A percentile compares a stretch with the other conserved stretches of the same genome.
Conservation (phyloP, 2,888 invertebrate species). For the Criorhina ranunculi region DNA sequence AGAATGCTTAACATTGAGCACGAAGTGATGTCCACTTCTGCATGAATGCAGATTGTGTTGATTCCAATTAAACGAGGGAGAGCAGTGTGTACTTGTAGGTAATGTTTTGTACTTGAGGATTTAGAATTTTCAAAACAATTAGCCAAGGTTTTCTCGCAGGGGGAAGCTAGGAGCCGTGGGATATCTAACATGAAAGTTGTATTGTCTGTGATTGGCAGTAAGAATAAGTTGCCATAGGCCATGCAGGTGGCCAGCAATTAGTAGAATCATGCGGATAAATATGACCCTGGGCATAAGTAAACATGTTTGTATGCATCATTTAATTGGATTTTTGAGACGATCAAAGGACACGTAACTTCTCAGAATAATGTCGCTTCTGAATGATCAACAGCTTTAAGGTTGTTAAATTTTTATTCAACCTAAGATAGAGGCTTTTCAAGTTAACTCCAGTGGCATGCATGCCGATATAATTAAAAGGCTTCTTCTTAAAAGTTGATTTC, state of each 20-base stretch:
- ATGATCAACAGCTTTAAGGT: too few species aligned
- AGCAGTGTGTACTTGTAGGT: not conserved
- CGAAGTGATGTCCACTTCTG: constrained; percentile 52
- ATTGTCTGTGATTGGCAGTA: not conserved
- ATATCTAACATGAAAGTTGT: not conserved
- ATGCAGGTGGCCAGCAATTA: constrained; percentile 43
- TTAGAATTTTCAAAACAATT: constrained; percentile 12
- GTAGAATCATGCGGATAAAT: not conserved
- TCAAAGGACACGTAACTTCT: too few species aligned
- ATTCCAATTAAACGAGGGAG: constrained; percentile 24
- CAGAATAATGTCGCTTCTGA: too few species aligned
- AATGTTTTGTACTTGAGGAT: not conserved
- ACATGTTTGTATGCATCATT: too few species aligned
- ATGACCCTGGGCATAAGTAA: not conserved
- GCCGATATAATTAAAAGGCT: too few species aligned
- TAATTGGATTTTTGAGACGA: too few species aligned
- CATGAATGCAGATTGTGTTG: constrained; percentile 53
- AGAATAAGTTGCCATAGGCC: not conserved
- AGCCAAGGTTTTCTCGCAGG: not conserved
- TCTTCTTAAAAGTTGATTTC: too few species aligned
- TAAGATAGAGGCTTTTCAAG: too few species aligned
- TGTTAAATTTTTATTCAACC: too few species aligned
- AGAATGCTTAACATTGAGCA: constrained; percentile 58
- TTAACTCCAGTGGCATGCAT: too few species aligned
- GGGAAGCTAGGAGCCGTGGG: not conserved